A percentile compares a stretch with the other conserved stretches of the same genome.
Conservation (phyloP, 37 sponge, comb jelly and placozoan genomes). For the Eunapius fragilis region DNA sequence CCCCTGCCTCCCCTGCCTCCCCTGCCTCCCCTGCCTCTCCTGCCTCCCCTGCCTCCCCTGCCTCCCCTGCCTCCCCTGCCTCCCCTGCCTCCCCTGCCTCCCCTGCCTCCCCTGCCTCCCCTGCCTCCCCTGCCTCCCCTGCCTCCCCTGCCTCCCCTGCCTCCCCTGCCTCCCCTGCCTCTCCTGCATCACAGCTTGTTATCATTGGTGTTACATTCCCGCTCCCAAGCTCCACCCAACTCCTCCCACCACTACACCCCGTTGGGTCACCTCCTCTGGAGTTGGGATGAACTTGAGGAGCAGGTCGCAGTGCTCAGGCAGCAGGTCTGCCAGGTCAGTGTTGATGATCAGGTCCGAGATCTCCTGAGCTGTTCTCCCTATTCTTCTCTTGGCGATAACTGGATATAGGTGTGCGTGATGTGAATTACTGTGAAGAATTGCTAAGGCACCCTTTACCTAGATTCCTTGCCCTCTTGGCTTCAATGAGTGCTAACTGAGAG, state of each 20-base stretch:
- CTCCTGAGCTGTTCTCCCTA: constrained; percentile 46
- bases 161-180: too few relatives aligned
- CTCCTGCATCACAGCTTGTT: too few relatives aligned
- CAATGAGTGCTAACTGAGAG: constrained; percentile 46
- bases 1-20: too few relatives aligned
- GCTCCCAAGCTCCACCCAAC: background rate
- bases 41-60: too few relatives aligned
- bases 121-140: too few relatives aligned
- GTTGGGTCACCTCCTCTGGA: constrained; percentile 65
- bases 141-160: too few relatives aligned
- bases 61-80: too few relatives aligned
- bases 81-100: too few relatives aligned
- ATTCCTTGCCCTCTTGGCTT: constrained; percentile 57
- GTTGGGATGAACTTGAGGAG: constrained; percentile 81
- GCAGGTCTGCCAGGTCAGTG: constrained; percentile 79
- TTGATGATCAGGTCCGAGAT: constrained; percentile 56
- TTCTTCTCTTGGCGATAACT: constrained; percentile 86
- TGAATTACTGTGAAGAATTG: background rate
- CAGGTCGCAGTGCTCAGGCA: constrained; percentile 80
- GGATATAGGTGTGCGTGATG: background rate
- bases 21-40: too few relatives aligned
- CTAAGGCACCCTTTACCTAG: constrained; percentile 29
- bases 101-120: too few relatives aligned
- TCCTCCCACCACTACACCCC: background rate
- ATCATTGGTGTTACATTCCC: background rate